Conservation (phyloP, 2,797 vertebrate species). For the Clarias pachynema region DNA sequence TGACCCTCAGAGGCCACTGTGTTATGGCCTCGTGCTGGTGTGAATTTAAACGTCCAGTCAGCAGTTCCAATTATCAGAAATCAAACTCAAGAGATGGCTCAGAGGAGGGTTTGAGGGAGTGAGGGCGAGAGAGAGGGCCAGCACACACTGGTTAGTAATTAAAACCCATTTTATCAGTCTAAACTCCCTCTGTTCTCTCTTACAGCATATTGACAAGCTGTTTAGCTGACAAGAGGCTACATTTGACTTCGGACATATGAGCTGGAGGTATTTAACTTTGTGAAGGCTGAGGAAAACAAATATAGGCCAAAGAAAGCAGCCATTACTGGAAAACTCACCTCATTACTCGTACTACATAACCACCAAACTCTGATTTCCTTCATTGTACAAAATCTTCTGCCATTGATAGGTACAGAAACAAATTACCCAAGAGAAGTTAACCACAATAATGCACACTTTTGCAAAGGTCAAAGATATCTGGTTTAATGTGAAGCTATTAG, state of each 20-base stretch:
- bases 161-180: constrained; percentile 91
- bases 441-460: not conserved
- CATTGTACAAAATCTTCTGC: not conserved
- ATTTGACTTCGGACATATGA: constrained; percentile 85
- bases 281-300: constrained; percentile 72
- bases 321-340: constrained; percentile 55
- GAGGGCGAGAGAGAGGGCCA: constrained; percentile 66
- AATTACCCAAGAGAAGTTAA: not conserved
- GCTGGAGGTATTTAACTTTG: constrained; percentile 85
- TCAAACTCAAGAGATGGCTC: constrained; percentile 85
- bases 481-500: not conserved
- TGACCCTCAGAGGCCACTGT: constrained; percentile 81
- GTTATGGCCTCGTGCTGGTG: constrained; percentile 72
- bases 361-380: not conserved
- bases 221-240: constrained; percentile 79
- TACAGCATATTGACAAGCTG: constrained; percentile 80
- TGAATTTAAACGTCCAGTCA: constrained; percentile 86
- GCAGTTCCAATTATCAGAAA: constrained; percentile 94
- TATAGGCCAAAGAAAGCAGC: constrained; percentile 58
- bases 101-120: constrained; percentile 69
- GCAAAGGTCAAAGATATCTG: no score
- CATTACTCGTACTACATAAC: constrained; percentile 21
- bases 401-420: not conserved
- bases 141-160: constrained; percentile 90
- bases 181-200: constrained; percentile 71